Evolutionary conservation across 2,797 vertebrate genomes (phyloP).

Genomic region (Catamblyrhynchus diadema): DNA sequence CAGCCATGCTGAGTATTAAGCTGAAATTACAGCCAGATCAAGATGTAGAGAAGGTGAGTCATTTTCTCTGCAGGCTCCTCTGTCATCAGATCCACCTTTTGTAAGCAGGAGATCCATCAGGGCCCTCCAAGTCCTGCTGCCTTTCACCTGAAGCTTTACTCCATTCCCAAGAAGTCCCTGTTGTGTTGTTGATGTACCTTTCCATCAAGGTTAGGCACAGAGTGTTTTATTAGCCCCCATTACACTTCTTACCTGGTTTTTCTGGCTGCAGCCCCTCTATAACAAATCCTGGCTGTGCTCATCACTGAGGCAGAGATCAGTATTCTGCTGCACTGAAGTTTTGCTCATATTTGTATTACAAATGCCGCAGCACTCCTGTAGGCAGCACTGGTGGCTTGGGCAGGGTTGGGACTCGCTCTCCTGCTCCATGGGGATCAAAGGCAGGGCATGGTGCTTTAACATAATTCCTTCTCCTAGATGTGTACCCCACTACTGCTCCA

Average conservation of each 20-base stretch:
- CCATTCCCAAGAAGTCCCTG: neutral
- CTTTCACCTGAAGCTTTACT: neutral
- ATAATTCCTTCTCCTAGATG: conserved; percentile 30
- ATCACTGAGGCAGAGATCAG: neutral
- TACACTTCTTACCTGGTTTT: neutral
- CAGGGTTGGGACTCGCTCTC: neutral
- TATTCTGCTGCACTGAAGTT: neutral
- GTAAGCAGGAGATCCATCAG: neutral
- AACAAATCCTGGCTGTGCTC: neutral
- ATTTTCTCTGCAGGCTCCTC: conserved; percentile 3
- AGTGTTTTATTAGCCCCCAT: neutral
- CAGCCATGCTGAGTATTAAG: conserved; percentile 62
- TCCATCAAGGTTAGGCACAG: neutral
- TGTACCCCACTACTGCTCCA: conserved; percentile 62
- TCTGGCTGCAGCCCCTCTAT: neutral
- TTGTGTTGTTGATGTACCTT: neutral
- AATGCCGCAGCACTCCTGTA: neutral
- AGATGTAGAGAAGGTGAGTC: conserved; percentile 71
- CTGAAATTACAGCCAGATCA: conserved; percentile 69
- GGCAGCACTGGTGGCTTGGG: neutral
- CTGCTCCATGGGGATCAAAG: neutral
- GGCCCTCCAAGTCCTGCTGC: neutral
- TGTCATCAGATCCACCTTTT: conserved; percentile 6
- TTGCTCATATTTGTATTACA: neutral
- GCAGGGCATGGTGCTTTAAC: neutral